Evolutionary conservation across 2,888 invertebrate species (phyloP).

Genomic region (Phengaris arion): DNA sequence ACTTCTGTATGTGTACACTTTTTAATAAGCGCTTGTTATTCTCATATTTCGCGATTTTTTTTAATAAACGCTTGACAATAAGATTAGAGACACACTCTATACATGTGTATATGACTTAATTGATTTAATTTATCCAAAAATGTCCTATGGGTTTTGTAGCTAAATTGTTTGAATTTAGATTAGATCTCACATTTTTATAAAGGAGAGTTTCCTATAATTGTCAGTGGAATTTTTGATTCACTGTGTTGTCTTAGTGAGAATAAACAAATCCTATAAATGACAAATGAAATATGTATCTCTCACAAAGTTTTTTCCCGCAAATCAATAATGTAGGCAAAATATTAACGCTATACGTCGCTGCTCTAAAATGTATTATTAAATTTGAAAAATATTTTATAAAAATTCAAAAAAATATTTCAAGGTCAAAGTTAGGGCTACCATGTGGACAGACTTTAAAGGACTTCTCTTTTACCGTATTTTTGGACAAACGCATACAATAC

Average conservation of each 20-base stretch:
- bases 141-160: too few relatives aligned
- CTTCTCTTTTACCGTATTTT: too few relatives aligned
- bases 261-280: constrained; percentile 7
- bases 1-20: too few relatives aligned
- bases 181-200: not conserved
- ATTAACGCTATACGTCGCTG: not conserved
- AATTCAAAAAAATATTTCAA: not conserved
- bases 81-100: too few relatives aligned
- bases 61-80: too few relatives aligned
- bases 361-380: not conserved
- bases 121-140: too few relatives aligned
- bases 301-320: constrained; percentile 6
- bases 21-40: too few relatives aligned
- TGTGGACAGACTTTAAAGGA: not conserved
- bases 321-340: constrained; percentile 5
- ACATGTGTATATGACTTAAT: too few relatives aligned
- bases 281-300: not conserved
- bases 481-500: too few relatives aligned
- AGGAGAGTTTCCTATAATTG: not conserved
- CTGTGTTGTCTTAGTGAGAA: not conserved
- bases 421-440: not conserved
- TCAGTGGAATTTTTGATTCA: not conserved
- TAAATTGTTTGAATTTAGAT: too few relatives aligned
- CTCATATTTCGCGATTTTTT: too few relatives aligned
- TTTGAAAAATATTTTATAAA: too few relatives aligned